phyloP scores from a whole-genome alignment of 2,797 vertebrate species.

The Microctenopoma lineatum region DNA sequence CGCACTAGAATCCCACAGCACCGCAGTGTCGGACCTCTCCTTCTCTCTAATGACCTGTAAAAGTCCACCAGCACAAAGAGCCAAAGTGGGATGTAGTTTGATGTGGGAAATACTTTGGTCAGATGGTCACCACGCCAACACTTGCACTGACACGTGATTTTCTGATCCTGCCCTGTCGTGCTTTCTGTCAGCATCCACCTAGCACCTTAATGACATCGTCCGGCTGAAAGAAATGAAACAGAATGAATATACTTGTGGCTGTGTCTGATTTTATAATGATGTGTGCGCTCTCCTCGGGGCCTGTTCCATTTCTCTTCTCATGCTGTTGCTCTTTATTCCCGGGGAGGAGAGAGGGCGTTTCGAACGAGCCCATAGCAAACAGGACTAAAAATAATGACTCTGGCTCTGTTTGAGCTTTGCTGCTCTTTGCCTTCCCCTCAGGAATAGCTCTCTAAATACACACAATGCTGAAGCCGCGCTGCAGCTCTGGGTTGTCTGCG shows the following conservation, averaged over 20 bases:
- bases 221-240: constrained; percentile 46
- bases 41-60: constrained; percentile 66
- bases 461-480: constrained; percentile 50
- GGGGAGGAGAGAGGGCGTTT: constrained; percentile 71
- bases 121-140: not conserved
- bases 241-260: constrained; percentile 60
- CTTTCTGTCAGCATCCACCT: constrained; percentile 11
- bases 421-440: constrained; percentile 79
- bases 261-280: constrained; percentile 68
- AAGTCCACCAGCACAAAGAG: constrained; percentile 52
- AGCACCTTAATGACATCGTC: constrained; percentile 33
- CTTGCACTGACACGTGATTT: constrained; percentile 6
- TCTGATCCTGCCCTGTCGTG: not conserved
- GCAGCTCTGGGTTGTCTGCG: constrained; percentile 69
- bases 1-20: constrained; percentile 42
- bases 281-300: constrained; percentile 51
- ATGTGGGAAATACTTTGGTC: constrained; percentile 53
- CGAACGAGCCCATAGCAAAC: constrained; percentile 80
- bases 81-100: constrained; percentile 31
- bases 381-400: constrained; percentile 86
- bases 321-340: constrained; percentile 65
- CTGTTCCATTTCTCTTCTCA: constrained; percentile 66
- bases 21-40: constrained; percentile 53
- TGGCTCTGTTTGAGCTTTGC: constrained; percentile 81
- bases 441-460: constrained; percentile 81